Base-by-base conservation (phyloP, 2,113 vertebrate species). In the Sinocyclocheilus maitianheensis region DNA sequence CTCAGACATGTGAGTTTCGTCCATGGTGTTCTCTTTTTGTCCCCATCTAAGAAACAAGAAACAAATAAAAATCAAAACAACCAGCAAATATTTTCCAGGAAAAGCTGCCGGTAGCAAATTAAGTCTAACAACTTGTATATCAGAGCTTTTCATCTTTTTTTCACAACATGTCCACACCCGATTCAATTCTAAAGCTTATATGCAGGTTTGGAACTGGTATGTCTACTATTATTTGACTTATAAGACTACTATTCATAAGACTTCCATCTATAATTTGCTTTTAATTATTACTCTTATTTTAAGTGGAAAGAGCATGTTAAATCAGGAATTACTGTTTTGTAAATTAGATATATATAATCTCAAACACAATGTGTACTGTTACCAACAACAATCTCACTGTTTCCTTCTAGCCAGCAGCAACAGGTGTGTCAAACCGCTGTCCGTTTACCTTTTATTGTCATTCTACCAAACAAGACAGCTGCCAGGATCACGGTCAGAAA, bases 391-490 rank as follows among this genome's bases (percentile, higher is more conserved):
- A 53, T 20, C 16, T 69, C 4, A 4, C 5, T 22, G 9, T 53
- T 82, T 46, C 40, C 37, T 9, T 81, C 6, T 46, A 16, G 60
- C 58, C 78, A 37, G 30, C 0, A 14, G 80, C 46, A 34, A 82
- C 20, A 71, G 14, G 48, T 74, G 82, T 74, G 69, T 14, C 80
- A 30, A 53, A 69, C 10, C n/a, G 3, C 22, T 48, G 34, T 60
- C 48, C n/a, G 24, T 58, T 76, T 77, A 82, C 85, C 79, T 86
- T 82, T 86, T 8, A 81, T 34, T 12, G 24, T 65, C 40, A 83
- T 18, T 76, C 46, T 82, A 51, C 37, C 26, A 26, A 77, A 13
- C 20, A 86, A 76, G 58, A 16, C 77, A 81, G 30, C 69, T n/a
- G 74, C 69, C 60, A 83, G 12, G 2, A 86, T 46, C 46, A 65